Evolutionary conservation across 2,113 vertebrate species (phyloP).

Genomic region (Puma concolor): DNA sequence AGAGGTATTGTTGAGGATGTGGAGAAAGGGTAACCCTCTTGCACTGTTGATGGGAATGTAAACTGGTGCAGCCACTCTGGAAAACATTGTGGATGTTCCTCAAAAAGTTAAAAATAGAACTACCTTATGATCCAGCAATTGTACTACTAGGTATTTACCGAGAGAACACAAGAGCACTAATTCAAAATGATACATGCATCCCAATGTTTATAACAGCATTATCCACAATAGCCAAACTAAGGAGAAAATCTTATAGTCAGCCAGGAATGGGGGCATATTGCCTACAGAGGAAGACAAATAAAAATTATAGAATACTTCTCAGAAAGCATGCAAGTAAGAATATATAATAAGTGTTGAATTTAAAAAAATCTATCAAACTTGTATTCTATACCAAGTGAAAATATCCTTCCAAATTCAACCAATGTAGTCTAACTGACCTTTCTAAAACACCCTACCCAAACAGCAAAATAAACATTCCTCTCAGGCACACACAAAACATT

Average conservation of each 20-base stretch:
- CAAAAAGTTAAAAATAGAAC: background rate
- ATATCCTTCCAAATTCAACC: background rate
- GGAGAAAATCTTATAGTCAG: background rate
- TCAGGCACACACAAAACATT: background rate
- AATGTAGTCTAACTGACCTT: background rate
- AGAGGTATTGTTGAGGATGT: background rate
- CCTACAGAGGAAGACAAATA: background rate
- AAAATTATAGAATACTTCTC: background rate
- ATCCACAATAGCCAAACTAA: background rate
- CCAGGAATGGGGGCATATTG: background rate
- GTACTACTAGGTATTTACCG: background rate
- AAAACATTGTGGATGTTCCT: background rate
- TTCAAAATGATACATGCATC: background rate
- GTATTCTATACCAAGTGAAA: background rate
- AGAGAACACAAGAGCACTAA: background rate
- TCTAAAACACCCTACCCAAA: background rate
- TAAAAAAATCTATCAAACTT: background rate
- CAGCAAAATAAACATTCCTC: background rate
- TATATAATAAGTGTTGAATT: background rate
- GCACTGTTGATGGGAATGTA: background rate
- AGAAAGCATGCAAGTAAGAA: conserved; percentile 1
- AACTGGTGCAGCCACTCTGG: background rate
- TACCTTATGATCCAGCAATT: background rate
- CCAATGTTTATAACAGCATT: background rate
- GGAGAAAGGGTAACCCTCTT: background rate